Percentiles rank a stretch among this genome's conserved stretches.
Conservation (phyloP, 2,888 invertebrate species). For the Pheosia tremula region DNA sequence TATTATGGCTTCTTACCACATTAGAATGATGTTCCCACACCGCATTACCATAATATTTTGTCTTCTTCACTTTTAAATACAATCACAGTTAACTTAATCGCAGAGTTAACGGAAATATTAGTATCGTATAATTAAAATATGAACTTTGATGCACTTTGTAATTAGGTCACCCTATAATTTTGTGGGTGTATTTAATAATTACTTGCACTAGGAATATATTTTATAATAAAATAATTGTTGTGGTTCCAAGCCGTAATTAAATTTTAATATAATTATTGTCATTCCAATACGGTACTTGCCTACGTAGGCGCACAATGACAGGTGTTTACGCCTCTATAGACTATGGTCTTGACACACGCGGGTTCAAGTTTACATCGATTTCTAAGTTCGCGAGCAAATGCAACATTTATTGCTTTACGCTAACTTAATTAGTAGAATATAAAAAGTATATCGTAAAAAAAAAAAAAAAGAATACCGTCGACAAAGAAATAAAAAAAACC, state of each 20-base stretch:
- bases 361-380: constrained; percentile 14
- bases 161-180: not conserved
- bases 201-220: constrained; percentile 2
- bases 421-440: constrained; percentile 34
- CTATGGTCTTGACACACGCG: constrained; percentile 20
- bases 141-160: not conserved
- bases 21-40: not conserved
- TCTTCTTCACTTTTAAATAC: not conserved
- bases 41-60: not conserved
- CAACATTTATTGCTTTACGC: constrained; percentile 18
- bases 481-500: no score
- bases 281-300: constrained; percentile 17
- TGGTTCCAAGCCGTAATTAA: constrained; percentile 11
- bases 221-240: constrained; percentile 8
- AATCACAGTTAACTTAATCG: constrained; percentile 2
- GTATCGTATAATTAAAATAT: not conserved
- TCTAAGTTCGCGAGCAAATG: constrained; percentile 15
- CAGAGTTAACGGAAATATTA: not conserved
- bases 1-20: not conserved
- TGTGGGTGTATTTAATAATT: not conserved
- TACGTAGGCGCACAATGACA: constrained; percentile 24
- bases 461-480: no score
- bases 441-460: no score
- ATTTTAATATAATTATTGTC: constrained; percentile 11
- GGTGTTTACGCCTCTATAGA: constrained; percentile 25